A percentile compares a stretch with the other conserved stretches of the same genome.
Evolutionary conservation across 2,888 invertebrate species (phyloP).

Genomic region (Melanargia galathea): DNA sequence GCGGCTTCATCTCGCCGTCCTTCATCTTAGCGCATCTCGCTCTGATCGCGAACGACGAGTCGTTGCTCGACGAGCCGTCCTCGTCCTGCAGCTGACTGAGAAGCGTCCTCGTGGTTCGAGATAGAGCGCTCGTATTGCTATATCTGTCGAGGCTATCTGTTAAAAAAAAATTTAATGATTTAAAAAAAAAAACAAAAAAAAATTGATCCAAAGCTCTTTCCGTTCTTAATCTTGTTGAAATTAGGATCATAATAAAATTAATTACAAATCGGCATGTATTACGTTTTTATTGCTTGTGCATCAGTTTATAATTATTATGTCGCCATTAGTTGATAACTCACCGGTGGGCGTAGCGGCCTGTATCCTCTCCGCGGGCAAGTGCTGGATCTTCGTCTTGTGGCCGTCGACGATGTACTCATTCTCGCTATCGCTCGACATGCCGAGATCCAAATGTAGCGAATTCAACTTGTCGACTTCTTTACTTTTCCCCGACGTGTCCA

Average conservation of each 20-base stretch:
- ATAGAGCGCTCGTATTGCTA: slow-evolving; percentile 65
- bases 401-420: slow-evolving; percentile 67
- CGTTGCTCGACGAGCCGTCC: slow-evolving; percentile 79
- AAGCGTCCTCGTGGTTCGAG: slow-evolving; percentile 72
- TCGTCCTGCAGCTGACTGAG: slow-evolving; percentile 80
- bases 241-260: not conserved
- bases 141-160: slow-evolving; percentile 71
- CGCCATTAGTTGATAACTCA: slow-evolving; percentile 48
- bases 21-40: slow-evolving; percentile 55
- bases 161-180: slow-evolving; percentile 45
- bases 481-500: slow-evolving; percentile 75
- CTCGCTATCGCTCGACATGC: slow-evolving; percentile 80
- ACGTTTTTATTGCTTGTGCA: not conserved
- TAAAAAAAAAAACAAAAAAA: not conserved
- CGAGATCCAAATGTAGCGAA: slow-evolving; percentile 73
- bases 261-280: too few species aligned
- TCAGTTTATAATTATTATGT: not conserved
- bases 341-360: slow-evolving; percentile 65
- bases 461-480: slow-evolving; percentile 75
- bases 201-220: not conserved
- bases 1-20: slow-evolving; percentile 55
- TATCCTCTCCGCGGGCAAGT: slow-evolving; percentile 58
- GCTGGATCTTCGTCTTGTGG: slow-evolving; percentile 61
- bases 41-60: slow-evolving; percentile 74
- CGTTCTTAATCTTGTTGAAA: not conserved